phyloP scores from a whole-genome alignment of 2,797 vertebrate genomes.

The Bradypodion pumilum region DNA sequence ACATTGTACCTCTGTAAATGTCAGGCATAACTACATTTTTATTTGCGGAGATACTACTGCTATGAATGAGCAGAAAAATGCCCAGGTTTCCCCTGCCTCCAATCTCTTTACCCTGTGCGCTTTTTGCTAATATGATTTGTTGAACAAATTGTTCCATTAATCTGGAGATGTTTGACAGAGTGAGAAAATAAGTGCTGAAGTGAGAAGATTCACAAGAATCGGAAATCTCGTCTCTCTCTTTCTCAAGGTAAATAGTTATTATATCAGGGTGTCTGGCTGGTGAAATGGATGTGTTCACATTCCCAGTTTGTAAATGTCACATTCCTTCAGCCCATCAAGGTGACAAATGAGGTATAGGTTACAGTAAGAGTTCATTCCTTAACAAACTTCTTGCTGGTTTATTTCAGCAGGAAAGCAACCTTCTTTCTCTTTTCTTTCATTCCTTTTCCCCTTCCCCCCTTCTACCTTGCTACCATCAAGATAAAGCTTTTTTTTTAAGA shows the following conservation, averaged over 20 bases:
- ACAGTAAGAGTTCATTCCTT: conserved; percentile 84
- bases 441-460: not conserved
- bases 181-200: conserved; percentile 87
- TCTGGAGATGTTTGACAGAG: conserved; percentile 89
- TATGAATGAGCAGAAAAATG: conserved; percentile 81
- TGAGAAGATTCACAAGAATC: conserved; percentile 88
- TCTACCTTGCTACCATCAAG: conserved; percentile 17
- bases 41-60: conserved; percentile 86
- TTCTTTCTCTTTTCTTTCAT: conserved; percentile 31
- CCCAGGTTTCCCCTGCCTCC: conserved; percentile 77
- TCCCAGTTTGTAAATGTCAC: conserved; percentile 97
- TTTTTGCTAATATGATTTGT: conserved; percentile 93
- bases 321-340: conserved; percentile 93
- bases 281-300: conserved; percentile 89
- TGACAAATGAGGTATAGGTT: conserved; percentile 95
- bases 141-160: conserved; percentile 94
- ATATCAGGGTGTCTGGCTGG: conserved; percentile 89
- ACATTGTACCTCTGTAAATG: conserved; percentile 87
- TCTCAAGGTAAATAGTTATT: conserved; percentile 98
- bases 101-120: conserved; percentile 82
- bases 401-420: conserved; percentile 72
- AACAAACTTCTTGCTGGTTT: conserved; percentile 83
- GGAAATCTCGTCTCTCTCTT: conserved; percentile 84
- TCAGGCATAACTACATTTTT: conserved; percentile 89
- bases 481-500: not conserved